Evolutionary conservation across 2,888 invertebrate species (phyloP), one percentile per base, ranked within the genome.

Genomic region (Dicycla oo): DNA sequence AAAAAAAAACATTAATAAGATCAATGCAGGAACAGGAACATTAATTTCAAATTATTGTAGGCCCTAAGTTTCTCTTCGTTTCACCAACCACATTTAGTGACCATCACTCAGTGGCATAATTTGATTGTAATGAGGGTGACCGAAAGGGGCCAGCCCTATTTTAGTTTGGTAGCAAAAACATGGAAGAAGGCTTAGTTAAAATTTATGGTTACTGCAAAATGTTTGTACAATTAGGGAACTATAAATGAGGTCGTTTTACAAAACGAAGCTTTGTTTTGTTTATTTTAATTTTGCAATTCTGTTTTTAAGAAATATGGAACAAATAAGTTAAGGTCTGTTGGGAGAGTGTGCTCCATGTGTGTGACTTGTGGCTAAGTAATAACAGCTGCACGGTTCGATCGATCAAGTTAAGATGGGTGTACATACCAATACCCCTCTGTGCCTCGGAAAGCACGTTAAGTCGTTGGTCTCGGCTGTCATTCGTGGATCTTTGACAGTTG

Each of bases 111-210:
- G 49, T 78, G 43, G 56, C 23, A 80, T 75, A 74, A 81, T 78
- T 81, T 81, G 63, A 69, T 65, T 69, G 57, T 83, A 76, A 84
- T 85, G 79, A 83, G 77, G 57, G 73, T 67, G 72, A 77, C 86
- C 73, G 38, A 57, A 70, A 72, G 56, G 58, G 67, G 69, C 38
- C 53, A 65, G 67, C 13, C 54, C 71, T 23, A 66, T 58, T 68
- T 82, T 62, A 80, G 76, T 81, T 83, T 8, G 30, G 49, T 3
- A 64, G 72, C 68, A 83, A 82, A 83, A 82, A 74, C 69, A 58
- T 20, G 23, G 54, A 65, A 72, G 78, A 80, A 58, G 81, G 67
- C 71, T 82, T 57, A 58, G 54, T 58, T 26, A 30, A 71, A 54
- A 81, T 81, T 82, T 81, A 81, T 72, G 63, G n/a, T 58, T 26